Percentiles rank a stretch among this genome's conserved stretches.
phyloP scores from a whole-genome alignment of 92 coral and sea anemone species.

The Actinostola sp. region DNA sequence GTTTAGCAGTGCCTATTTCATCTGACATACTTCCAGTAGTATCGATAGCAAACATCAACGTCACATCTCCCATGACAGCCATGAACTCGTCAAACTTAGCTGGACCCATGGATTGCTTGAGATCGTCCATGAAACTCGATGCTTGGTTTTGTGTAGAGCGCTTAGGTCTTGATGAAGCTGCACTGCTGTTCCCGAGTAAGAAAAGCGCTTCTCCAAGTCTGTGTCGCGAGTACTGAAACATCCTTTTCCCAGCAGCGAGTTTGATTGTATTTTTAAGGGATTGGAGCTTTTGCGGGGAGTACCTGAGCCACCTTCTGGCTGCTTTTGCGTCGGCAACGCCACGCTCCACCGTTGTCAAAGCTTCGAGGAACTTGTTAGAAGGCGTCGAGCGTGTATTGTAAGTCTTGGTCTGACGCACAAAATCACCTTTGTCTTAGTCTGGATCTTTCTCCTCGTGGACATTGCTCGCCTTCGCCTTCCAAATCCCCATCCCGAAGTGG shows the following conservation, averaged over 20 bases:
- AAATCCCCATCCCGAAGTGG: too few relatives aligned
- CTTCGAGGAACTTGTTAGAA: constrained; percentile 78
- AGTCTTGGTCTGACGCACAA: constrained; percentile 42
- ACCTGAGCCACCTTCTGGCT: constrained; percentile 7
- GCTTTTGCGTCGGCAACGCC: constrained; percentile 72
- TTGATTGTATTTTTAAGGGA: constrained; percentile 16
- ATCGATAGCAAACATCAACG: constrained; percentile 90
- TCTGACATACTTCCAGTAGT: constrained; percentile 86
- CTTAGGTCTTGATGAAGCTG: constrained; percentile 46
- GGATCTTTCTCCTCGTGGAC: too few relatives aligned
- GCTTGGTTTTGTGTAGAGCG: constrained; percentile 61
- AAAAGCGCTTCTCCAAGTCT: constrained; percentile 58
- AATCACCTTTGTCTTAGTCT: too few relatives aligned
- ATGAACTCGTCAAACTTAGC: constrained; percentile 71
- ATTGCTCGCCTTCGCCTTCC: too few relatives aligned
- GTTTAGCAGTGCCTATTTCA: constrained; percentile 78
- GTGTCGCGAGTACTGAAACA: constrained; percentile 50
- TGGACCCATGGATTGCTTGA: constrained; percentile 59
- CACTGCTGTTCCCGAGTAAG: constrained; percentile 21
- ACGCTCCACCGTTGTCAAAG: constrained; percentile 76
- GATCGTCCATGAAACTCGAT: constrained; percentile 50
- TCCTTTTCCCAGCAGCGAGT: constrained; percentile 38
- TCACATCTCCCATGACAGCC: constrained; percentile 92
- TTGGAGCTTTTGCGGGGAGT: constrained; percentile 21
- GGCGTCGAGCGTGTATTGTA: constrained; percentile 67